Evolutionary conservation across 2,888 invertebrate species (phyloP).

Genomic region (Ochropleura plecta): DNA sequence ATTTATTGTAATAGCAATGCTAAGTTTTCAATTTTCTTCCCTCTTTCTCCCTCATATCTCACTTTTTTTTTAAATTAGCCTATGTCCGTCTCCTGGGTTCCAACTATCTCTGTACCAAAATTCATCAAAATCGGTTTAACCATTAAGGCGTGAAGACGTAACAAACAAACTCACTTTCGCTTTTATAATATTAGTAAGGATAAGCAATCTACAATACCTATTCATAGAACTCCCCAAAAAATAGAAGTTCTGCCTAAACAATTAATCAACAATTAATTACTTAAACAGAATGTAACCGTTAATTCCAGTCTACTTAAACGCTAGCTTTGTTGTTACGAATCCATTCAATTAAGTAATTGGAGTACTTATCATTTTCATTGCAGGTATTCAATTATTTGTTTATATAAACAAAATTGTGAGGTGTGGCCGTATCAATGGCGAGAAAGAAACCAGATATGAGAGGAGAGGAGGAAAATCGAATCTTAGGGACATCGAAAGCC

Average conservation of each 20-base stretch:
- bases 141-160: too few relatives aligned
- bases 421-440: conserved; percentile 18
- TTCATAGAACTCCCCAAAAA: neutral
- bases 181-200: too few relatives aligned
- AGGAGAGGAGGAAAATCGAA: neutral
- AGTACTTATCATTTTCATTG: conserved; percentile 31
- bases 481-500: neutral
- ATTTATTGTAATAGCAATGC: too few relatives aligned
- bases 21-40: too few relatives aligned
- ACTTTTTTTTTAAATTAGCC: too few relatives aligned
- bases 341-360: conserved; percentile 49
- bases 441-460: neutral
- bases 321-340: conserved; percentile 40
- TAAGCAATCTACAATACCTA: too few relatives aligned
- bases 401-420: conserved; percentile 11
- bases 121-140: too few relatives aligned
- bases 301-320: conserved; percentile 26
- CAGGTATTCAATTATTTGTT: conserved; percentile 42
- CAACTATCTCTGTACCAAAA: too few relatives aligned
- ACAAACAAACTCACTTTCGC: too few relatives aligned
- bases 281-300: conserved; percentile 34
- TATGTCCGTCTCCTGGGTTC: too few relatives aligned
- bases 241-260: conserved; percentile 11
- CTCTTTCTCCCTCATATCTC: too few relatives aligned
- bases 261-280: conserved; percentile 42